phyloP scores from a whole-genome alignment of 2,888 invertebrate species.

The Silvanus unidentatus region DNA sequence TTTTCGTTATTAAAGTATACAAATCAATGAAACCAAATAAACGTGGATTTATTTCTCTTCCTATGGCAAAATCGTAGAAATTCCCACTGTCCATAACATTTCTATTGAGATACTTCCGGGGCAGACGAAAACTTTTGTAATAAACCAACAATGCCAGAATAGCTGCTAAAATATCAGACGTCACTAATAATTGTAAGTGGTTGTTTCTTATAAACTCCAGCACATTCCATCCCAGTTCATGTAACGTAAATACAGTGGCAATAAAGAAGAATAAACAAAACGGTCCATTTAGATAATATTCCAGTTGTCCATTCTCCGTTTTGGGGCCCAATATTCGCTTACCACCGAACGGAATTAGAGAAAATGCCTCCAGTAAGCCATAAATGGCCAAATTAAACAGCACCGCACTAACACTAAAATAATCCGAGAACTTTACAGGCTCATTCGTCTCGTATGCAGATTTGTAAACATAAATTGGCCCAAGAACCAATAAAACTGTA shows the following conservation, averaged over 20 bases:
- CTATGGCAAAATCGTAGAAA: conserved; percentile 69
- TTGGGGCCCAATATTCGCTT: conserved; percentile 44
- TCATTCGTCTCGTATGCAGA: too few relatives aligned
- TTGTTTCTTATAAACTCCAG: conserved; percentile 51
- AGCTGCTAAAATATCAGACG: conserved; percentile 54
- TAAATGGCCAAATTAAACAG: too few relatives aligned
- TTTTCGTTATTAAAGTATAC: conserved; percentile 58
- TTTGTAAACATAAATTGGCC: too few relatives aligned
- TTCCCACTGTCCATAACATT: conserved; percentile 57
- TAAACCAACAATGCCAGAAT: conserved; percentile 54
- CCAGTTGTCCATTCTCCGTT: conserved; percentile 45
- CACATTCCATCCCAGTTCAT: conserved; percentile 27
- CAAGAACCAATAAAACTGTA: too few relatives aligned
- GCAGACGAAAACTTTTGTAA: conserved; percentile 52
- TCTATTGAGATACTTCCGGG: conserved; percentile 53
- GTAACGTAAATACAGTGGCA: too few relatives aligned
- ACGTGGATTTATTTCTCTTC: conserved; percentile 66
- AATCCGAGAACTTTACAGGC: too few relatives aligned
- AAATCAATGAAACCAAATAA: conserved; percentile 57
- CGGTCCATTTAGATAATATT: conserved; percentile 53
- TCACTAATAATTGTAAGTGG: conserved; percentile 53
- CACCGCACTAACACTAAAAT: too few relatives aligned
- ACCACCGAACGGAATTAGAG: conserved; percentile 51
- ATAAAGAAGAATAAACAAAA: conserved; percentile 28
- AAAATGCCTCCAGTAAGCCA: too few relatives aligned